phyloP scores from a whole-genome alignment of 2,797 vertebrate species.

The Eulemur rubriventer region DNA sequence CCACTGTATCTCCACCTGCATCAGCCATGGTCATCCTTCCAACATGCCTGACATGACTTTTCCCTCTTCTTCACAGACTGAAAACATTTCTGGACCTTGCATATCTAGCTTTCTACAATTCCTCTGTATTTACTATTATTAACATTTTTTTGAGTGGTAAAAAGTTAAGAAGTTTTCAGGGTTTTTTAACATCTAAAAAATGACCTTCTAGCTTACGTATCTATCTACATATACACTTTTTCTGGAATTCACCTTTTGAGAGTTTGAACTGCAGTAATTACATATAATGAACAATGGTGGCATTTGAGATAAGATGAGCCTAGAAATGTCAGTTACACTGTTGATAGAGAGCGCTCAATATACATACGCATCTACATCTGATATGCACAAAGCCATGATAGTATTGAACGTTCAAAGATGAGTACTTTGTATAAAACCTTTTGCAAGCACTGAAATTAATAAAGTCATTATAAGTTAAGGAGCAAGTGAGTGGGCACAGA shows the following conservation, averaged over 20 bases:
- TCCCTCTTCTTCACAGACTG: background rate
- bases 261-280: slow-evolving; percentile 10
- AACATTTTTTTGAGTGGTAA: background rate
- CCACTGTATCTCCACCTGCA: background rate
- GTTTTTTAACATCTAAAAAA: background rate
- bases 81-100: background rate
- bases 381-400: slow-evolving; percentile 16
- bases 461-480: slow-evolving; percentile 66
- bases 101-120: background rate
- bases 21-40: background rate
- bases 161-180: background rate
- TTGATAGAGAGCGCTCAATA: background rate
- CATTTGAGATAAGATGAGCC: background rate
- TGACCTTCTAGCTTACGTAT: background rate
- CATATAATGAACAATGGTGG: slow-evolving; percentile 15
- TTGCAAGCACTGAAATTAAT: slow-evolving; percentile 60
- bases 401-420: slow-evolving; percentile 48
- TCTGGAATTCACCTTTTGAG: slow-evolving; percentile 6
- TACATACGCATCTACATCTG: slow-evolving; percentile 40
- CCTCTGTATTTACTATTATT: background rate
- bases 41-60: background rate
- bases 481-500: slow-evolving; percentile 70
- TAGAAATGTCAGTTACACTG: slow-evolving; percentile 18
- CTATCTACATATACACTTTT: background rate
- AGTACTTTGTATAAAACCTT: slow-evolving; percentile 55